These are phyloP conservation scores for Scarus forsteni DNA, from an alignment of 2,797 vertebrate genomes.

Conservation along the genomic window DNA sequence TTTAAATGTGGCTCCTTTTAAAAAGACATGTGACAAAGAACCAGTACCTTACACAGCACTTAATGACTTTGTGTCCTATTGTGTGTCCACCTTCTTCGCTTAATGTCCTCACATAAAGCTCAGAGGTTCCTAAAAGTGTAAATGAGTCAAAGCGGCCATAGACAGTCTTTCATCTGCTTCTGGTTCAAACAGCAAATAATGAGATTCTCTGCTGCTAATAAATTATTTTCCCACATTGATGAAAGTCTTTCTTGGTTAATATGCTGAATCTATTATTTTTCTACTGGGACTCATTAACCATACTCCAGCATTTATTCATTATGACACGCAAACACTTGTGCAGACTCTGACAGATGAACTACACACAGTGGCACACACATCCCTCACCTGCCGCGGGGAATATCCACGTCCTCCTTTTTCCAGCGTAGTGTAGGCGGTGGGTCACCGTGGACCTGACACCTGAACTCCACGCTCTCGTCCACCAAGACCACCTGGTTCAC, in stretches of 20 bases:
- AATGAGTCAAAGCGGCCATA: slow-evolving; percentile 14
- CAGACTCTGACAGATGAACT: slow-evolving; percentile 14
- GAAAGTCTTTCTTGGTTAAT: slow-evolving; percentile 37
- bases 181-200: slow-evolving; percentile 50
- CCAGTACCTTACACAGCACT: too few species aligned
- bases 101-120: slow-evolving; percentile 9
- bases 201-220: slow-evolving; percentile 45
- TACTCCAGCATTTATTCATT: slow-evolving; percentile 39
- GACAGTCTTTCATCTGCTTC: slow-evolving; percentile 21
- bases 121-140: slow-evolving; percentile 16
- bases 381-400: slow-evolving; percentile 92
- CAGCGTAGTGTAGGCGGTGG: slow-evolving; percentile 92
- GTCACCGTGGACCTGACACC: slow-evolving; percentile 96
- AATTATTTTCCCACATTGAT: slow-evolving; percentile 41
- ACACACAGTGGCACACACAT: slow-evolving; percentile 21
- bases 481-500: slow-evolving; percentile 97
- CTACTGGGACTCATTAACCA: slow-evolving; percentile 34
- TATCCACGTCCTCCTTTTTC: slow-evolving; percentile 94
- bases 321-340: slow-evolving; percentile 9
- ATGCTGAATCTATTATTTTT: slow-evolving; percentile 22
- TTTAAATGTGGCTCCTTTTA: too few species aligned
- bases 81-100: neutral
- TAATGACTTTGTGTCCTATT: slow-evolving; percentile 11
- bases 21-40: too few species aligned
- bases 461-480: slow-evolving; percentile 94